Percentiles rank a stretch among this genome's conserved stretches.
Conservation (phyloP, 2,113 vertebrate genomes). For the Hucho hucho region DNA sequence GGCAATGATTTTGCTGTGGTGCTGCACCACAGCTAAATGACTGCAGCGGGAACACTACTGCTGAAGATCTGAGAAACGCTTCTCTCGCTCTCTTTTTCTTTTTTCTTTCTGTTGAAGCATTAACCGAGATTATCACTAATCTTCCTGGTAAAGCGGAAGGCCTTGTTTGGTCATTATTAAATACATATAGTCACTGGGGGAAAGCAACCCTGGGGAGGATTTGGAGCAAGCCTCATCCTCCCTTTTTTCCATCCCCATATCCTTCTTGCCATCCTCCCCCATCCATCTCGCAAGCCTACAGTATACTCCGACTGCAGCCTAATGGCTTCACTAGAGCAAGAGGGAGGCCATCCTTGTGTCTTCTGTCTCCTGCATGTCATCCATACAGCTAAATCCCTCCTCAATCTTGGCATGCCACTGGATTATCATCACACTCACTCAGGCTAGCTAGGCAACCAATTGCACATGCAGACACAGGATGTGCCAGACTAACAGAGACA, state of each 20-base stretch:
- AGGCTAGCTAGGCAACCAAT: no score
- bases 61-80: background rate
- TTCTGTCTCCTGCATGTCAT: no score
- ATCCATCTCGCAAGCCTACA: background rate
- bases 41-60: background rate
- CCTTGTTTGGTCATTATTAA: constrained; percentile 17
- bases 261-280: background rate
- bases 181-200: background rate
- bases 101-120: constrained; percentile 6
- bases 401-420: background rate
- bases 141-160: constrained; percentile 36
- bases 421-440: no score
- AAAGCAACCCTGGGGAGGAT: background rate
- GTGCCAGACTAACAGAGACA: no score
- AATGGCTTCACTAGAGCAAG: background rate
- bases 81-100: background rate
- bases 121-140: constrained; percentile 52
- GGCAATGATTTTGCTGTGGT: no score
- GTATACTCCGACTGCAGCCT: no score
- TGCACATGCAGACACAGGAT: no score
- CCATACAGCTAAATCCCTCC: background rate
- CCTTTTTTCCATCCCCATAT: no score
- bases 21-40: no score
- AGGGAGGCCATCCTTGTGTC: background rate
- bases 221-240: background rate